Evolutionary conservation across 2,113 vertebrate genomes (phyloP), one percentile per base, ranked within the genome.

Genomic region (Centropristis striata): DNA sequence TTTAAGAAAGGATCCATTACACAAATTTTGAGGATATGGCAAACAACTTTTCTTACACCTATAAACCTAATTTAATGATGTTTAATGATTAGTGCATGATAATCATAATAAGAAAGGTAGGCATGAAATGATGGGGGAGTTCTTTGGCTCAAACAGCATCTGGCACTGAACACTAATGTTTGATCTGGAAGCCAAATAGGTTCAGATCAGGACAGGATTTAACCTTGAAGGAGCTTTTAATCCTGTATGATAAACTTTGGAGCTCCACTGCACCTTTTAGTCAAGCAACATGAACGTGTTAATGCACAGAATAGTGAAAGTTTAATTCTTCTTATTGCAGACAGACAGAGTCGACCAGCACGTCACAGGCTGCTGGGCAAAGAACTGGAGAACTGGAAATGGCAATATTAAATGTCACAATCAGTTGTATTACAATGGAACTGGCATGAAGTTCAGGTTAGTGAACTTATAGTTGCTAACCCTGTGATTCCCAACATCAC

Each of bases 141-240:
- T 53, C 42, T 41, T 77, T 55, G 55, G 42, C 63, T 75, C 60
- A 50, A 36, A 71, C 36, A 27, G 46, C 39, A 75, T 77, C 72
- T 66, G 61, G 39, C 63, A 49, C 28, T 36, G 60, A 75, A 57
- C 27, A 49, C 8, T 32, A 46, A 21, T 16, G 25, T 82, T 74
- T 58, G 57, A 83, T 64, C 41, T 51, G 8, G 16, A 39, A 60
- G 67, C 51, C 25, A 23, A 42, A 25, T 5, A 73, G 75, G 44
- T 58, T 65, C 21, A 39, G 32, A 66, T 69, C 60, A n/a, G n/a
- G n/a, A 67, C 16, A 50, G 50, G 37, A 25, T 64, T 77, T 73
- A n/a, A 82, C 64, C 28, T 54, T 75, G 53, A 59, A 21, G 47
- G 44, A 47, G 23, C 28, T 13, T 70, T 70, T 54, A 28, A 68